Base-by-base conservation (phyloP, 1,140 invertebrate genomes). In the Penaeus japonicus region DNA sequence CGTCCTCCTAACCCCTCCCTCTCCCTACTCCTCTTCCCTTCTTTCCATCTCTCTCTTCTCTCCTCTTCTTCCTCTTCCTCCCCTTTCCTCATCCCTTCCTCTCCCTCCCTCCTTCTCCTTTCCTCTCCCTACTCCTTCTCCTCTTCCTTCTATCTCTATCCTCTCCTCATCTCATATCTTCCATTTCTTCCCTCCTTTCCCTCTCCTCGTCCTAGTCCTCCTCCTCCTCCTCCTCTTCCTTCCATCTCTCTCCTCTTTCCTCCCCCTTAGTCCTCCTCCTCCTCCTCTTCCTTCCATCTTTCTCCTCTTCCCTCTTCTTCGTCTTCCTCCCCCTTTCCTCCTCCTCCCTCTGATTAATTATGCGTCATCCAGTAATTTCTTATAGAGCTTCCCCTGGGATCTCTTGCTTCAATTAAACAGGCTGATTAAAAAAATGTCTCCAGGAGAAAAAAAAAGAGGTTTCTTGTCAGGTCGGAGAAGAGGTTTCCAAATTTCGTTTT, bases 361-460 rank as follows among this genome's bases (percentile, higher is more conserved):
- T 83, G 86, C 86, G 86, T 88, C 86, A 88, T 82, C 86, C 80
- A 88, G 86, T 88, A 88, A 88, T 88, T 88, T 88, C 86, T 88
- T 88, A 79, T 62, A 35, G 86, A 54, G 35, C 59, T 54, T 88
- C 86, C 81, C 86, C 39, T 24, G 54, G 53, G 70, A 84, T 75
- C 80, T 83, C 75, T 83, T 88, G 79, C 86, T 79, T 88, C 86
- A 88, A 88, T 88, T 88, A 88, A 88, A 88, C 80, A 83, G 81
- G 27, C 86, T 88, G 86, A 88, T 88, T 88, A 88, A 88, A 87
- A 88, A 88, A 88, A 80, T 88, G 79, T 88, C 86, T 77, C 83
- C 86, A 88, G 35, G 83, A 83, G 80, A 70, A 27, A 32, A 70
- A 70, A 70, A 32, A 70, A 39, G 7, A 4, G 35, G 35, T 39